These are phyloP conservation scores for Mystacornis crossleyi DNA, from an alignment of 2,113 vertebrate genomes.

Conservation along the genomic window DNA sequence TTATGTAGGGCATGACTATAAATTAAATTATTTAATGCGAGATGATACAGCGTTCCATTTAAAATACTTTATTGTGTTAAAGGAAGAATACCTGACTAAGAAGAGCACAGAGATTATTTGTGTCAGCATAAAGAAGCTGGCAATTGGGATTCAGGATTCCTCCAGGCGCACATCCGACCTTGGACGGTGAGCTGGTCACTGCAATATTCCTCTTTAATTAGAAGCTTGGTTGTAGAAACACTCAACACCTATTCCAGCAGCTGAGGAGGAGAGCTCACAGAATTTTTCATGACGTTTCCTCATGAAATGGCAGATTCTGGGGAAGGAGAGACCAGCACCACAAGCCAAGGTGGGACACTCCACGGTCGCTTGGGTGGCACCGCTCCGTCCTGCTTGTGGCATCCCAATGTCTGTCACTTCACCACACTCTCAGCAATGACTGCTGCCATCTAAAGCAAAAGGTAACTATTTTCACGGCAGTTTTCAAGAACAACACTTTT, in stretches of 20 bases:
- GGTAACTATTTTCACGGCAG: background rate
- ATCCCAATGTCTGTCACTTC: background rate
- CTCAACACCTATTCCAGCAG: background rate
- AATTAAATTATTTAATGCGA: conserved; percentile 62
- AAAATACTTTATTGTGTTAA: conserved; percentile 40
- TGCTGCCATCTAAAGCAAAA: background rate
- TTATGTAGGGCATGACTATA: conserved; percentile 27
- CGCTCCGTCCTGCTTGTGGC: background rate
- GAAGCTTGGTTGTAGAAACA: background rate
- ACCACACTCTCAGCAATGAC: background rate
- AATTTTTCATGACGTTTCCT: background rate
- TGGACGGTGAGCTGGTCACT: background rate
- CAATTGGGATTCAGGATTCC: background rate
- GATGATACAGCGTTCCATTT: conserved; percentile 8
- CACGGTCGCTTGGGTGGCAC: background rate
- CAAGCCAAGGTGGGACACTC: background rate
- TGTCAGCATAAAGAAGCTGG: background rate
- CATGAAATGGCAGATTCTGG: background rate
- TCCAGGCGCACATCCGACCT: background rate
- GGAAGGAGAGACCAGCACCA: background rate
- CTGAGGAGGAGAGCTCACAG: background rate
- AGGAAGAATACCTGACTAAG: background rate
- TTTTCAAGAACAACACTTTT: background rate
- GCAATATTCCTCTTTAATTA: background rate
- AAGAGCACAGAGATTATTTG: background rate